Conservation (phyloP, 1,140 invertebrate genomes). For the Brachionus sp. region DNA sequence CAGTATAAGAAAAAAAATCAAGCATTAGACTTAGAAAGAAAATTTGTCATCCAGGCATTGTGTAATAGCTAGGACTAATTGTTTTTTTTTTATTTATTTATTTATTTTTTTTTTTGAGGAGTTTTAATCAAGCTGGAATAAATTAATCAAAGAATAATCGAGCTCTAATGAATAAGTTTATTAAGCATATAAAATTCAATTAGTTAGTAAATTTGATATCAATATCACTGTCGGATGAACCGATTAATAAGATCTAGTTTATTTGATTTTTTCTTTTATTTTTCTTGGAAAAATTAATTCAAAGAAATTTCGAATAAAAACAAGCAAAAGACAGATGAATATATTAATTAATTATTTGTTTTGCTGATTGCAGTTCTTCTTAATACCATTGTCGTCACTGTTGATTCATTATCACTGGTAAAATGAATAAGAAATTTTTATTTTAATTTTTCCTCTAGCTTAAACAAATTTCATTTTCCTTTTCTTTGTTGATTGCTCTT, state of each 20-base stretch:
- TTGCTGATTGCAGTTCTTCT: neutral
- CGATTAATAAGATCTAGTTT: neutral
- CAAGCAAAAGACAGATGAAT: slow-evolving; percentile 28
- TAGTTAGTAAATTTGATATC: neutral
- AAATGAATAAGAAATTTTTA: neutral
- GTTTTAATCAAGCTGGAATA: neutral
- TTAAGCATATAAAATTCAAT: slow-evolving; percentile 22
- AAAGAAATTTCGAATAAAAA: slow-evolving; percentile 15
- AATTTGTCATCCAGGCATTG: neutral
- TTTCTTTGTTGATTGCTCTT: neutral
- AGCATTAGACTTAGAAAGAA: too few species aligned
- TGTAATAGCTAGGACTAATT: neutral
- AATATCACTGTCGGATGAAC: slow-evolving; percentile 18
- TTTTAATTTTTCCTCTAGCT: neutral
- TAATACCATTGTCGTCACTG: neutral
- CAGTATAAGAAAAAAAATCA: too few species aligned
- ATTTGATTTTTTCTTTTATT: neutral
- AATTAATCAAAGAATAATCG: slow-evolving; percentile 30
- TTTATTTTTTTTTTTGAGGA: too few species aligned
- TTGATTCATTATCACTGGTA: neutral
- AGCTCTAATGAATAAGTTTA: slow-evolving; percentile 22
- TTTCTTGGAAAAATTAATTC: neutral
- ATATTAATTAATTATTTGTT: slow-evolving; percentile 41
- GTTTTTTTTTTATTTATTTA: neutral
- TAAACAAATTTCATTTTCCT: slow-evolving; percentile 15